Percentiles rank a stretch among this genome's conserved stretches.
Evolutionary conservation across 53 echinoderm and acorn worm species (phyloP).

Genomic region (Holothuria scabra): DNA sequence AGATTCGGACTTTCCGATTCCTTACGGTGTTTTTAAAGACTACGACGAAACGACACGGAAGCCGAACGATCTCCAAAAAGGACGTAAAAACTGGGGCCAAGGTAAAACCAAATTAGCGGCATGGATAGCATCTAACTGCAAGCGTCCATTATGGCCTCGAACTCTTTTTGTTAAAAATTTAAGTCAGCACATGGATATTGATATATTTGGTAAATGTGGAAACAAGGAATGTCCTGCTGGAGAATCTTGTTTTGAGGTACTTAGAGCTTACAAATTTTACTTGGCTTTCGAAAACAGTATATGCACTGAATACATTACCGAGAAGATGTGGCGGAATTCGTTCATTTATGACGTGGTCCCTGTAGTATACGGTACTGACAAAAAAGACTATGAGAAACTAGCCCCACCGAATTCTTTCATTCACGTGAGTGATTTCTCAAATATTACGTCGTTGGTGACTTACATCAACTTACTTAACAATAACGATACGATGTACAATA

Average conservation of each 20-base stretch:
- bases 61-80: no score
- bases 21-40: not conserved
- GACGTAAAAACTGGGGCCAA: conserved; percentile 9
- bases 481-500: not conserved
- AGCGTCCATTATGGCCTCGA: not conserved
- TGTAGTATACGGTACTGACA: conserved; percentile 6
- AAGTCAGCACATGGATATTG: not conserved
- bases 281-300: conserved; percentile 4
- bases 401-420: no score
- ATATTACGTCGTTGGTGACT: not conserved
- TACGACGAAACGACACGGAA: not conserved
- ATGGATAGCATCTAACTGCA: conserved; percentile 18
- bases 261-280: not conserved
- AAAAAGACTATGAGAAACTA: not conserved
- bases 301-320: conserved; percentile 14
- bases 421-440: no score
- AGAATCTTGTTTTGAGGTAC: not conserved
- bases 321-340: conserved; percentile 18
- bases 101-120: conserved; percentile 23
- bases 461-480: not conserved
- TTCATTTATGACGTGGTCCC: not conserved
- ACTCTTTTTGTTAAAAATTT: not conserved
- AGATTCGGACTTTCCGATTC: conserved; percentile 6
- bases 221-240: not conserved
- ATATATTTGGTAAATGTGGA: conserved; percentile 21